phyloP scores from a whole-genome alignment of 53 echinoderm and acorn worm genomes.

The Holothuria leucospilota region DNA sequence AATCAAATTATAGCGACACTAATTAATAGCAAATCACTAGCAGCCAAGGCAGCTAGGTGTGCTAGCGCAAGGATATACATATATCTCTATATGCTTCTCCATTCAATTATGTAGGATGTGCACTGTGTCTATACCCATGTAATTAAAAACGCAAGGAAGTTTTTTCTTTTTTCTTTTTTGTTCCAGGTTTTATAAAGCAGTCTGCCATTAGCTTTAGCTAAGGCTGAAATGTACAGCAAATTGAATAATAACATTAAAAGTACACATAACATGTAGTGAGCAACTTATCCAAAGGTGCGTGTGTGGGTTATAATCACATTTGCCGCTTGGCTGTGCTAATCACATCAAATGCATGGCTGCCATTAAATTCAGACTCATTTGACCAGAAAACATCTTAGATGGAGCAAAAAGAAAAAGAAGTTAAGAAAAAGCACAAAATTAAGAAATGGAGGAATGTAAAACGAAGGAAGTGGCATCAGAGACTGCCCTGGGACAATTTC shows the following conservation, averaged over 20 bases:
- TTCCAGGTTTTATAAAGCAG: constrained; percentile 40
- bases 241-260: constrained; percentile 63
- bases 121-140: constrained; percentile 40
- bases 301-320: constrained; percentile 55
- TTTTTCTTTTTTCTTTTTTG: not conserved
- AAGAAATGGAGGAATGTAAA: constrained; percentile 18
- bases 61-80: not conserved
- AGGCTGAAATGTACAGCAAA: constrained; percentile 51
- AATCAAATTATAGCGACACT: constrained; percentile 53
- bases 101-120: constrained; percentile 48
- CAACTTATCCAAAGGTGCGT: constrained; percentile 38
- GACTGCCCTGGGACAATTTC: constrained; percentile 49
- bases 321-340: constrained; percentile 58
- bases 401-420: constrained; percentile 54
- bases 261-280: constrained; percentile 57
- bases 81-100: constrained; percentile 15
- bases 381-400: constrained; percentile 54
- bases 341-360: constrained; percentile 51
- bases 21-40: constrained; percentile 54
- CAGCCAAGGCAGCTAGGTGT: constrained; percentile 43
- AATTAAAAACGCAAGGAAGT: constrained; percentile 22
- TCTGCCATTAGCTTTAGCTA: constrained; percentile 50
- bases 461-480: constrained; percentile 9
- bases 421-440: constrained; percentile 27
- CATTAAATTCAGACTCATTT: constrained; percentile 42